These are phyloP conservation scores for Nothoprocta pentlandii DNA, from an alignment of 2,113 vertebrate genomes.

Conservation along the genomic window DNA sequence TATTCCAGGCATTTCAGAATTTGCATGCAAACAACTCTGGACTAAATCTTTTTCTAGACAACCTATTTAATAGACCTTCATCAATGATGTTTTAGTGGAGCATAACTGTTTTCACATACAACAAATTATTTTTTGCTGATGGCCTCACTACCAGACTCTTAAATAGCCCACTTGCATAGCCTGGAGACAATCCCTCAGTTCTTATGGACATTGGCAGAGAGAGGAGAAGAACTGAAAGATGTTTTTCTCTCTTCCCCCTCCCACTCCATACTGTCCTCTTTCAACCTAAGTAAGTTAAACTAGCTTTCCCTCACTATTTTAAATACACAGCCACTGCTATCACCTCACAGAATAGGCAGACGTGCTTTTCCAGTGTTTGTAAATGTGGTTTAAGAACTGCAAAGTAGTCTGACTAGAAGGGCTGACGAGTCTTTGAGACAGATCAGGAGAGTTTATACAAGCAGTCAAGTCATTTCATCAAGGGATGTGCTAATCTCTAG, in stretches of 20 bases:
- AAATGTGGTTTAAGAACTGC: neutral
- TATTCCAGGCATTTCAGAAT: neutral
- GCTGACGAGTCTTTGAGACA: neutral
- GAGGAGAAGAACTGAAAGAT: neutral
- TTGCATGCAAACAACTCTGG: neutral
- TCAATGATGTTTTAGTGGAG: neutral
- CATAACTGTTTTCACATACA: neutral
- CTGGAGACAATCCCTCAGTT: neutral
- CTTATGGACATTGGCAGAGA: neutral
- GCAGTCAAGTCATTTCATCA: neutral
- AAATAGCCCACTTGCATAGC: neutral
- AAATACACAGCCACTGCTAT: neutral
- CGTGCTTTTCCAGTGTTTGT: neutral
- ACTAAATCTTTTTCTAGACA: neutral
- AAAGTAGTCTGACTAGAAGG: neutral
- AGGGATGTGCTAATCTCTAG: neutral
- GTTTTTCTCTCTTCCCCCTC: neutral
- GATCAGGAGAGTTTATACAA: fast-evolving
- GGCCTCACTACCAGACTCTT: neutral
- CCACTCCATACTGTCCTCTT: fast-evolving
- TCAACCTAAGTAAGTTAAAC: neutral
- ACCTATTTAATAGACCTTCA: neutral
- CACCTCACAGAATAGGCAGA: neutral
- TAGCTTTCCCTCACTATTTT: neutral
- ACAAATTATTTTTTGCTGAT: neutral